A percentile compares a stretch with the other conserved stretches of the same genome.
phyloP scores from a whole-genome alignment of 2,888 invertebrate genomes.

The Neoascia interrupta region DNA sequence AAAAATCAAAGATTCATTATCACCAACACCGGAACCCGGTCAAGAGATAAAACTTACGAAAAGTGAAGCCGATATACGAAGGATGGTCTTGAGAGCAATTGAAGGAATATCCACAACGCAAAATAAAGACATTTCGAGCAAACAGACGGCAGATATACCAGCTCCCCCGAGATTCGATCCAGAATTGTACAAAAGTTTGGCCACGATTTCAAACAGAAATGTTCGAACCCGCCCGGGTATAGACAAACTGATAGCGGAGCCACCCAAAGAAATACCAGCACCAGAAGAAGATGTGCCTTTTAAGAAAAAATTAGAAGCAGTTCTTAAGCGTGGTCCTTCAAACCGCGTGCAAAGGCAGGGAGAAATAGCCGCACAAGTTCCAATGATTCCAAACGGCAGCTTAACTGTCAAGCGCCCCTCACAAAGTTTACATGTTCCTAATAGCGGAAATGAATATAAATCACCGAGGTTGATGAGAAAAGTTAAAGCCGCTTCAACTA shows the following conservation, averaged over 20 bases:
- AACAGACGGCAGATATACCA: neutral
- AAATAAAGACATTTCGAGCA: neutral
- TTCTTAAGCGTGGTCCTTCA: slow-evolving; percentile 76
- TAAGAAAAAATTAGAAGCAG: slow-evolving; percentile 76
- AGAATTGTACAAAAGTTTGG: neutral
- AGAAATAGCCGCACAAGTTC: no score
- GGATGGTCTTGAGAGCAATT: neutral
- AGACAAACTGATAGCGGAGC: neutral
- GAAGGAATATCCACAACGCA: neutral
- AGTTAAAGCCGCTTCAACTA: neutral
- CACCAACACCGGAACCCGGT: neutral
- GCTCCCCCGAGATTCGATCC: slow-evolving; percentile 12
- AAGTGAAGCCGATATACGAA: neutral
- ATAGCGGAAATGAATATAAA: no score
- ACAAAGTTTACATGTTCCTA: no score
- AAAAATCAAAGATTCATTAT: neutral
- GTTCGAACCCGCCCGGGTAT: neutral
- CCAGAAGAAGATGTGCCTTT: slow-evolving; percentile 71
- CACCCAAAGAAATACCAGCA: neutral
- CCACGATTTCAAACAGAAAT: neutral
- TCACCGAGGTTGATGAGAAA: no score
- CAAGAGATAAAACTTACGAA: neutral
- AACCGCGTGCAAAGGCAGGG: slow-evolving; percentile 72
- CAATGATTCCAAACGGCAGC: no score
- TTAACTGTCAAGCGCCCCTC: no score